Evolutionary conservation across 92 coral and sea anemone genomes (phyloP).

Genomic region (Heteractis magnifica): DNA sequence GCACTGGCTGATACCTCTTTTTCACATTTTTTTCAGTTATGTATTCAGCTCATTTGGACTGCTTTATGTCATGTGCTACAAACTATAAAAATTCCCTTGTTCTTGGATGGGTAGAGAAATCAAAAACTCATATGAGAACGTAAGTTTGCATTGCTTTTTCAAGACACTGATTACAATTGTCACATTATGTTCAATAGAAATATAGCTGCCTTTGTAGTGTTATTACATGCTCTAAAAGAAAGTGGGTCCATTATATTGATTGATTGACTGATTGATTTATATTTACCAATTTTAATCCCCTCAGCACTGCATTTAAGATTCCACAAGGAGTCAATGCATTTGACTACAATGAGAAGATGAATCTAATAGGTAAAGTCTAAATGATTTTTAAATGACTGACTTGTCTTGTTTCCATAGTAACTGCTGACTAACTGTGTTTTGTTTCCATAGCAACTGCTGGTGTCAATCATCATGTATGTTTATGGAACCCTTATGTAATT

Average conservation of each 20-base stretch:
- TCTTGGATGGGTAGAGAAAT: slow-evolving; percentile 96
- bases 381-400: neutral
- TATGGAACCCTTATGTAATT: slow-evolving; percentile 98
- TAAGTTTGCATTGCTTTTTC: slow-evolving; percentile 28
- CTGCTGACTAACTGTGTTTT: slow-evolving; percentile 55
- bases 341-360: slow-evolving; percentile 88
- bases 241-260: neutral
- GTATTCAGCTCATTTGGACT: slow-evolving; percentile 90
- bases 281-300: neutral
- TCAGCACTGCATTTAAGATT: slow-evolving; percentile 86
- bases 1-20: neutral
- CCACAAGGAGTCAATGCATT: slow-evolving; percentile 98
- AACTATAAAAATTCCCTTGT: slow-evolving; percentile 87
- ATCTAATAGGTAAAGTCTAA: slow-evolving; percentile 62
- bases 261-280: neutral
- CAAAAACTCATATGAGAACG: slow-evolving; percentile 93
- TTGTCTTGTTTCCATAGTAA: slow-evolving; percentile 48
- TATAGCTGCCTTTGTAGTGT: no score
- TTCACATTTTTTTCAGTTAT: slow-evolving; percentile 44
- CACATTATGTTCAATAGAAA: no score
- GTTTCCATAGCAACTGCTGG: slow-evolving; percentile 88
- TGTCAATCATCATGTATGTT: slow-evolving; percentile 93
- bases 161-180: neutral
- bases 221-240: no score
- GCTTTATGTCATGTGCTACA: slow-evolving; percentile 95